A percentile compares a stretch with the other conserved stretches of the same genome.
phyloP scores from a whole-genome alignment of 2,113 vertebrate species.

The Globicephala melas region DNA sequence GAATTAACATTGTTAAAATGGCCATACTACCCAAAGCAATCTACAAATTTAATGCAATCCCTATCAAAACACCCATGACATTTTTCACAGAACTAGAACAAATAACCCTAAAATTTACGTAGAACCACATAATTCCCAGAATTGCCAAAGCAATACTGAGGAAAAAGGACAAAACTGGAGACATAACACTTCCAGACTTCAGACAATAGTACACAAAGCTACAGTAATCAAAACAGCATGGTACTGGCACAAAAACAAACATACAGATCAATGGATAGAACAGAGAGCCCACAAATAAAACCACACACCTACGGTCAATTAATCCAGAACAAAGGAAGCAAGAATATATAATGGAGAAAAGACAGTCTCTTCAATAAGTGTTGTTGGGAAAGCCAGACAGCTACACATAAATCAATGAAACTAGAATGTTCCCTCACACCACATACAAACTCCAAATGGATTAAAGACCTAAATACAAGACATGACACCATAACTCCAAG shows the following conservation, averaged over 20 bases:
- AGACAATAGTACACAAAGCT: not conserved
- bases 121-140: not conserved
- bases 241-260: not conserved
- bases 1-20: not conserved
- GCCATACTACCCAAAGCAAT: not conserved
- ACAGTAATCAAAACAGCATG: not conserved
- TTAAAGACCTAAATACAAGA: not conserved
- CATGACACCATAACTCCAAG: not conserved
- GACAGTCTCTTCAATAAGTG: not conserved
- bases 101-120: not conserved
- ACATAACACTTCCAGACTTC: not conserved
- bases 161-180: not conserved
- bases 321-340: not conserved
- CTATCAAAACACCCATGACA: not conserved
- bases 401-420: not conserved
- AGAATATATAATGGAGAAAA: not conserved
- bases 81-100: not conserved
- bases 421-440: not conserved
- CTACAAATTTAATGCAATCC: not conserved
- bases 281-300: not conserved
- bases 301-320: not conserved
- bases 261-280: not conserved
- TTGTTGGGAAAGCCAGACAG: not conserved
- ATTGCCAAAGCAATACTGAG: not conserved
- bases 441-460: not conserved